These are phyloP conservation scores for Liopterus haemorrhoidalis DNA, from an alignment of 2,888 invertebrate genomes.

Conservation along the genomic window DNA sequence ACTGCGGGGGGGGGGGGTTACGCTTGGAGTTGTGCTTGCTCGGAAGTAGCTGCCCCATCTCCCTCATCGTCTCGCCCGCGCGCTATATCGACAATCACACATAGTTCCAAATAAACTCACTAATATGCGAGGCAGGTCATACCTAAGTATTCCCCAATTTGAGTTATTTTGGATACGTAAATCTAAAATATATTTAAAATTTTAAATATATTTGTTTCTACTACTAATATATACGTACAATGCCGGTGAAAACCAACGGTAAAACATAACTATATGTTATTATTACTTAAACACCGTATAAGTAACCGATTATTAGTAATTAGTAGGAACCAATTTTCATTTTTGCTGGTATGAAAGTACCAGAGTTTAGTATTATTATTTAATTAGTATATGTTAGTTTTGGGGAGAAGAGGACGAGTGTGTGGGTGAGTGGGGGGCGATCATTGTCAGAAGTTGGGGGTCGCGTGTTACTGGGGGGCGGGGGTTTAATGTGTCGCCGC, in stretches of 20 bases:
- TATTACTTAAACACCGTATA: conserved; percentile 48
- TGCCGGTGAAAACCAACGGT: conserved; percentile 46
- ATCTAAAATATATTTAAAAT: conserved; percentile 48
- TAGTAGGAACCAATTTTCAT: conserved; percentile 49
- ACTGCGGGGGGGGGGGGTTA: background rate
- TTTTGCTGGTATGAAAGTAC: conserved; percentile 42
- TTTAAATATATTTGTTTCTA: conserved; percentile 47
- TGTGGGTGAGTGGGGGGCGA: conserved; percentile 5
- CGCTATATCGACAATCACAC: conserved; percentile 61
- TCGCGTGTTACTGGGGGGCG: too few relatives aligned
- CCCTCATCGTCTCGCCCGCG: conserved; percentile 32
- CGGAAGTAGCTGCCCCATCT: conserved; percentile 23
- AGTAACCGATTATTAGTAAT: conserved; percentile 45
- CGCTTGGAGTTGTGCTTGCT: conserved; percentile 20
- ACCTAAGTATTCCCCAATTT: conserved; percentile 49
- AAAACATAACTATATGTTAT: conserved; percentile 48
- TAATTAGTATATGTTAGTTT: conserved; percentile 18
- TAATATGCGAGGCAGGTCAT: conserved; percentile 66
- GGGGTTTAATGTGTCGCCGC: too few relatives aligned
- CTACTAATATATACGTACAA: conserved; percentile 48
- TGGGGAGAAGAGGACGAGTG: conserved; percentile 18
- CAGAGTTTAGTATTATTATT: conserved; percentile 27
- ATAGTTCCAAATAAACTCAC: conserved; percentile 72
- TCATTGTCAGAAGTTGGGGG: too few relatives aligned
- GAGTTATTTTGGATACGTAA: conserved; percentile 51